phyloP scores from a whole-genome alignment of 2,888 invertebrate species.

The Lacanobia wlatinum region DNA sequence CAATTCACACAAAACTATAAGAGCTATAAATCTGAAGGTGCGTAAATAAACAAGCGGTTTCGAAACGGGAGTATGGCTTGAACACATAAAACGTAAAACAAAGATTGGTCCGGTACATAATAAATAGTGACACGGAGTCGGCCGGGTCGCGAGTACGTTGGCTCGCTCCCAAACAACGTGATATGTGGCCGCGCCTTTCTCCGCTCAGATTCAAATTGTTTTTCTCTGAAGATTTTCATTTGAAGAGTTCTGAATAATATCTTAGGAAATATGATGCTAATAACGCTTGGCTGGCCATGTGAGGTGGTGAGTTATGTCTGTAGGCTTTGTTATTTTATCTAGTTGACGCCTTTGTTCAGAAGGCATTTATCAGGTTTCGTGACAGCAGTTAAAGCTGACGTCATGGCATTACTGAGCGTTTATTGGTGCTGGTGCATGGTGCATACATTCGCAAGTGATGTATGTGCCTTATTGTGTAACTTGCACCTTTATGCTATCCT shows the following conservation, averaged over 20 bases:
- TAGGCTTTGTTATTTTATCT: slow-evolving; percentile 51
- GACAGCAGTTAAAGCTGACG: slow-evolving; percentile 25
- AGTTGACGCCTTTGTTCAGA: slow-evolving; percentile 21
- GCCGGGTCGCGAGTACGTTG: slow-evolving; percentile 58
- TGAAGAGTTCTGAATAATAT: slow-evolving; percentile 54
- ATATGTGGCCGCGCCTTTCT: slow-evolving; percentile 63
- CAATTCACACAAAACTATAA: slow-evolving; percentile 58
- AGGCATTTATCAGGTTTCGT: slow-evolving; percentile 25
- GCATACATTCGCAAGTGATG: not conserved
- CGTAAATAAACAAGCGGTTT: slow-evolving; percentile 65
- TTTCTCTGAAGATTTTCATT: slow-evolving; percentile 57
- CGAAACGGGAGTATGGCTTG: slow-evolving; percentile 59
- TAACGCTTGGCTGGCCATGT: slow-evolving; percentile 47
- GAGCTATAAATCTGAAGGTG: slow-evolving; percentile 63
- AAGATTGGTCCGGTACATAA: slow-evolving; percentile 67
- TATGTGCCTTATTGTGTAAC: slow-evolving; percentile 4
- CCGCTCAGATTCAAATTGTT: slow-evolving; percentile 57
- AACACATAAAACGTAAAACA: slow-evolving; percentile 65
- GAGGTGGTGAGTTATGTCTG: slow-evolving; percentile 39
- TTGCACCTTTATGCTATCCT: not conserved
- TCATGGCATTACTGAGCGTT: not conserved
- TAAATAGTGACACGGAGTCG: slow-evolving; percentile 64
- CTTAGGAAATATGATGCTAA: slow-evolving; percentile 48
- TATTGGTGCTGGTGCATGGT: slow-evolving; percentile 6
- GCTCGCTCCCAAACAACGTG: slow-evolving; percentile 66